Conservation (phyloP, 2,797 vertebrate genomes). For the Lemur catta region DNA sequence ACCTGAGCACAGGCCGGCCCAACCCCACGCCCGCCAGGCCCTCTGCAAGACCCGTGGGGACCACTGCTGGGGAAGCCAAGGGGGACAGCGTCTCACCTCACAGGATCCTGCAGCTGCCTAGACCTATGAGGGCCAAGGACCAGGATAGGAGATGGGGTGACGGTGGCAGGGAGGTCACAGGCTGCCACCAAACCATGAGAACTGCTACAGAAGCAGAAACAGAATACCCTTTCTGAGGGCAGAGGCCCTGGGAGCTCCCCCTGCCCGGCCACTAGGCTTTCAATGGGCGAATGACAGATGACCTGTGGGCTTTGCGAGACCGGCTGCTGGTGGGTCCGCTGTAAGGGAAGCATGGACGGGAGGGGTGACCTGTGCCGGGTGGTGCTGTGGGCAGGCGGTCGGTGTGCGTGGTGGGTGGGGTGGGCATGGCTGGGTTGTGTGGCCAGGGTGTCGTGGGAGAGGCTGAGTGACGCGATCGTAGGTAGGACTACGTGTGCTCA, state of each 20-base stretch:
- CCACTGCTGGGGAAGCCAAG: not conserved
- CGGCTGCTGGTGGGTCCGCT: not conserved
- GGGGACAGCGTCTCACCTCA: not conserved
- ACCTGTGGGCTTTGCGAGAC: not conserved
- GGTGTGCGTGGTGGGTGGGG: rapidly evolving
- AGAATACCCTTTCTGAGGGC: not conserved
- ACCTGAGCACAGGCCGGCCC: not conserved
- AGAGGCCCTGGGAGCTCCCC: not conserved
- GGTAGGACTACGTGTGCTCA: not conserved
- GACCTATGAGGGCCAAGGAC: not conserved
- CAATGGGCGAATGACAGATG: not conserved
- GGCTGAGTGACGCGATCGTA: not conserved
- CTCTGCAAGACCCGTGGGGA: not conserved
- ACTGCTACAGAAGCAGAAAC: not conserved
- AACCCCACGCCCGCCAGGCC: rapidly evolving
- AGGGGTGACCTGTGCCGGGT: not conserved
- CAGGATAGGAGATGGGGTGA: not conserved
- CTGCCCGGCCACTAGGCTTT: not conserved
- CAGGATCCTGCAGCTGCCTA: not conserved
- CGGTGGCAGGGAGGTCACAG: not conserved
- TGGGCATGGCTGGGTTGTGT: not conserved
- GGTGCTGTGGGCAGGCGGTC: not conserved
- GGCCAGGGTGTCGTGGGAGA: not conserved
- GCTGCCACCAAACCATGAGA: not conserved
- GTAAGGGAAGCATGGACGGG: rapidly evolving